Percentiles rank a stretch among this genome's conserved stretches.
These are phyloP conservation scores for Acanthosepion esculentum DNA, from an alignment of 2,888 invertebrate species.

Conservation along the genomic window DNA sequence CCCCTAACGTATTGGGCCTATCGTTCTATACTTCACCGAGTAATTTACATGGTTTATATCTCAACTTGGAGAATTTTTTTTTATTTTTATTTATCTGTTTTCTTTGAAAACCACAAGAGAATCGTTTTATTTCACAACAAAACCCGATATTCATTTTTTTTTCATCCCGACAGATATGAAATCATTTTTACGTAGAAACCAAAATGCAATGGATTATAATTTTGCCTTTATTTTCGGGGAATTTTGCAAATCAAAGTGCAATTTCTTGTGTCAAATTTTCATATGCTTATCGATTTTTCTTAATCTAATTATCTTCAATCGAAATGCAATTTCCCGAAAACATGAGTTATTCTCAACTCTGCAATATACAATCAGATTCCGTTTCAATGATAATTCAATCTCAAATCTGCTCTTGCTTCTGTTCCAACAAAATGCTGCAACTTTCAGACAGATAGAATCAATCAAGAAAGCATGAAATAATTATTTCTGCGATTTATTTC, in stretches of 20 bases:
- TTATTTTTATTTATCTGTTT: too few species aligned
- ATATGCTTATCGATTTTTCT: background rate
- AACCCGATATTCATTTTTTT: too few species aligned
- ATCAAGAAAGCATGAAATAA: background rate
- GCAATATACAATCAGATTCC: constrained; percentile 13
- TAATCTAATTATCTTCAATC: background rate
- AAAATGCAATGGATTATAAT: too few species aligned
- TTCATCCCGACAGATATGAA: too few species aligned
- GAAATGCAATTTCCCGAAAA: background rate
- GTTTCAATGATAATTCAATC: background rate
- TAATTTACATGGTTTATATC: too few species aligned
- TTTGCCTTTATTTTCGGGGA: background rate
- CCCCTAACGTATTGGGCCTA: too few species aligned
- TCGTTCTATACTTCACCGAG: too few species aligned
- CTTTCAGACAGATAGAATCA: background rate
- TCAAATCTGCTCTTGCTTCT: background rate
- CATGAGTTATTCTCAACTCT: constrained; percentile 33
- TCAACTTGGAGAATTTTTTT: too few species aligned
- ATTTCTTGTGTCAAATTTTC: background rate
- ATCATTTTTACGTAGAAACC: too few species aligned
- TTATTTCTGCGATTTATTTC: background rate
- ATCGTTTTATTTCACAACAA: too few species aligned
- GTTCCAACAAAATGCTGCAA: background rate
- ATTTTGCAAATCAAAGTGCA: background rate
- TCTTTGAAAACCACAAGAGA: too few species aligned